These are phyloP conservation scores for Aplocera efformata DNA, from an alignment of 2,888 invertebrate genomes.

Conservation along the genomic window DNA sequence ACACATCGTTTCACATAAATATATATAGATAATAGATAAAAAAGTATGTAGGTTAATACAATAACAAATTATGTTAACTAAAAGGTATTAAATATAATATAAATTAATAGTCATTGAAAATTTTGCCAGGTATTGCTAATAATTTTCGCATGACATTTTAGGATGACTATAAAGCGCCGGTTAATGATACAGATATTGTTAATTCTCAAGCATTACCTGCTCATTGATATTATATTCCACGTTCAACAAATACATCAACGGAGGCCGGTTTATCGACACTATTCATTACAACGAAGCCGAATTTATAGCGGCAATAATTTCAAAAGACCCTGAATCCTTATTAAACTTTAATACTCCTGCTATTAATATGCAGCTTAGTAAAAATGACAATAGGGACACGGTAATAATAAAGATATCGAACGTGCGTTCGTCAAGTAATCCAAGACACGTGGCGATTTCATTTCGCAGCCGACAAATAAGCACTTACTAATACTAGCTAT, in stretches of 20 bases:
- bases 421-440: slow-evolving; percentile 55
- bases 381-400: slow-evolving; percentile 23
- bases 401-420: slow-evolving; percentile 46
- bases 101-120: too few relatives aligned
- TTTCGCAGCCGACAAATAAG: slow-evolving; percentile 69
- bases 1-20: too few relatives aligned
- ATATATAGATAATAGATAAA: too few relatives aligned
- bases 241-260: slow-evolving; percentile 45
- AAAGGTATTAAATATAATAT: too few relatives aligned
- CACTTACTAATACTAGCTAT: slow-evolving; percentile 63
- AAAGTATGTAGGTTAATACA: too few relatives aligned
- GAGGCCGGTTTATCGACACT: slow-evolving; percentile 43
- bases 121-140: neutral
- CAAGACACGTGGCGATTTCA: slow-evolving; percentile 70
- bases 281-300: slow-evolving; percentile 53
- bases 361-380: slow-evolving; percentile 28
- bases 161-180: slow-evolving; percentile 24
- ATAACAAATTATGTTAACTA: too few relatives aligned
- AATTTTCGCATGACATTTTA: slow-evolving; percentile 1
- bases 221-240: slow-evolving; percentile 33
- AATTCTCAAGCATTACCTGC: slow-evolving; percentile 26
- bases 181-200: slow-evolving; percentile 23
- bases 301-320: slow-evolving; percentile 63
- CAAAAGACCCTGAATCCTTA: slow-evolving; percentile 50
- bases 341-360: slow-evolving; percentile 52